phyloP scores from a whole-genome alignment of 2,797 vertebrate genomes.

The Ibycter americanus region DNA sequence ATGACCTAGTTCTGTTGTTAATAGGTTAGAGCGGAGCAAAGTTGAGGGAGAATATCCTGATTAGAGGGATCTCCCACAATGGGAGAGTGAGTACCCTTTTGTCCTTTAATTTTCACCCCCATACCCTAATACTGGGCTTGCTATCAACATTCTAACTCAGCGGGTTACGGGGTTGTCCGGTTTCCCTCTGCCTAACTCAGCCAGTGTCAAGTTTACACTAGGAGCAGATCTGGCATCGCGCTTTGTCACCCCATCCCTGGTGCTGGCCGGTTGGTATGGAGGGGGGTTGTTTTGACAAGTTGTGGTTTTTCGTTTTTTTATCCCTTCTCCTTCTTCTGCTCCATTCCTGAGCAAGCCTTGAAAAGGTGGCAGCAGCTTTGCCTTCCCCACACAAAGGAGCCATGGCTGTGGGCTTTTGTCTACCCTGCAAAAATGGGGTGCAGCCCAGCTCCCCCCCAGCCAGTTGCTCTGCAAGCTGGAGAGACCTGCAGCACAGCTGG shows the following conservation, averaged over 20 bases:
- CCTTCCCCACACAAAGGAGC: not conserved
- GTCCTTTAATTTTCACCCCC: not conserved
- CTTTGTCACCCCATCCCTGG: not conserved
- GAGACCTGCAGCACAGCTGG: not conserved
- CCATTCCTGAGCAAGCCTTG: not conserved
- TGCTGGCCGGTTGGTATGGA: rapidly evolving
- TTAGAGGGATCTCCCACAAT: not conserved
- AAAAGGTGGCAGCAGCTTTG: not conserved
- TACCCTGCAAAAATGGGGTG: not conserved
- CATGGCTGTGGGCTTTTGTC: rapidly evolving
- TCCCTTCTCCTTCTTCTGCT: not conserved
- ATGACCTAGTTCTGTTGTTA: conserved; percentile 16
- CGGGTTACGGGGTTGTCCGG: rapidly evolving
- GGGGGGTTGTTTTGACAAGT: not conserved
- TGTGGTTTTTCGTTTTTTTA: rapidly evolving
- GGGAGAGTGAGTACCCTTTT: not conserved
- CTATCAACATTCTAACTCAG: rapidly evolving
- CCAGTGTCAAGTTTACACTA: not conserved
- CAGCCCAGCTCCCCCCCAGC: not conserved
- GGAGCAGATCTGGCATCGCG: rapidly evolving
- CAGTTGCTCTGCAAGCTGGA: not conserved
- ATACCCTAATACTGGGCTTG: not conserved
- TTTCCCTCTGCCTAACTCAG: not conserved
- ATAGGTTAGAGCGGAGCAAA: not conserved
- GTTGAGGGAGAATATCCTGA: conserved; percentile 26